Evolutionary conservation across 2,113 vertebrate species (phyloP).

Genomic region (Cephalopholis sonnerati): DNA sequence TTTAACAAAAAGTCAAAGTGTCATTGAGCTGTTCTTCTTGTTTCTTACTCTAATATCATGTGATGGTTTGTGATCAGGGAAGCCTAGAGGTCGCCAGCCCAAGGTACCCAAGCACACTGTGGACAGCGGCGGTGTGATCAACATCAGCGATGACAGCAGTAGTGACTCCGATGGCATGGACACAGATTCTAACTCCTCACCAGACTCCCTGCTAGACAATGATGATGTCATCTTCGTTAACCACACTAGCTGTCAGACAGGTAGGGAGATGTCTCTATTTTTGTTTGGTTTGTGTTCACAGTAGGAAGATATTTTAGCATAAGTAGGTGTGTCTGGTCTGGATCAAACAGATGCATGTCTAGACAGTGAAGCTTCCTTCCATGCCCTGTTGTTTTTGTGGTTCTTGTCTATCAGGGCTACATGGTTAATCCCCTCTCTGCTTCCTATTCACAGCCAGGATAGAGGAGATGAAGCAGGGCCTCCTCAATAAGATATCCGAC

Average conservation of each 20-base stretch:
- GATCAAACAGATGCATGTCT: neutral
- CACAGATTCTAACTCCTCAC: slow-evolving; percentile 96
- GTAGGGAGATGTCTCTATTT: slow-evolving; percentile 56
- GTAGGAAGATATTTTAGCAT: neutral
- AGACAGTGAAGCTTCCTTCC: neutral
- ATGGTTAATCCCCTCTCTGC: neutral
- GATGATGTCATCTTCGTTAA: slow-evolving; percentile 93
- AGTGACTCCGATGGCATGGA: slow-evolving; percentile 94
- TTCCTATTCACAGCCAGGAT: slow-evolving; percentile 81
- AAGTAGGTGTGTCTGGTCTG: neutral
- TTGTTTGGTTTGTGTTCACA: neutral
- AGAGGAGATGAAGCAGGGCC: slow-evolving; percentile 91
- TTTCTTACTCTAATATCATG: neutral
- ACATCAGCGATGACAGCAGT: slow-evolving; percentile 96
- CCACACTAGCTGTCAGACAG: slow-evolving; percentile 84
- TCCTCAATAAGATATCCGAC: slow-evolving; percentile 90
- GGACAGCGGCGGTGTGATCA: slow-evolving; percentile 87
- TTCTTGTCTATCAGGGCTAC: neutral
- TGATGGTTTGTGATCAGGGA: slow-evolving; percentile 81
- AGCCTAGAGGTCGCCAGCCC: slow-evolving; percentile 84
- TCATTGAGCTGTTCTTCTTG: neutral
- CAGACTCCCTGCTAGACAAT: slow-evolving; percentile 91
- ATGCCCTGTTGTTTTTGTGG: slow-evolving; percentile 7
- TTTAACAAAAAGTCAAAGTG: neutral
- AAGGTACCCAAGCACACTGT: slow-evolving; percentile 84